These are phyloP conservation scores for Parascotia fuliginaria DNA, from an alignment of 2,888 invertebrate genomes.

Conservation along the genomic window DNA sequence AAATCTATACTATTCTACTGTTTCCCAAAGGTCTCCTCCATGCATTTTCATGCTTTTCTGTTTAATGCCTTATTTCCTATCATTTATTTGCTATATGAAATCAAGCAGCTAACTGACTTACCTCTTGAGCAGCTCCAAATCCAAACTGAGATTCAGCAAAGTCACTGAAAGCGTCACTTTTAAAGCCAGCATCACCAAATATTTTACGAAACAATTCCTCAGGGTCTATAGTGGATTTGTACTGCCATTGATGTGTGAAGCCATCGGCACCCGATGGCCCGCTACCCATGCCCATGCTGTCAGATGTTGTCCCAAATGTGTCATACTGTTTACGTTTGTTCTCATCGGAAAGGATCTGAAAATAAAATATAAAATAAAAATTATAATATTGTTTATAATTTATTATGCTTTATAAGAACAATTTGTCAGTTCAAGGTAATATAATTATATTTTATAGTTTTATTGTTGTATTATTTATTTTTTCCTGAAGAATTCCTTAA, in stretches of 20 bases:
- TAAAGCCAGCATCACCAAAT: constrained; percentile 94
- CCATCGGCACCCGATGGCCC: constrained; percentile 86
- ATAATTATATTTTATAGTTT: too few species aligned
- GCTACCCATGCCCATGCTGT: constrained; percentile 92
- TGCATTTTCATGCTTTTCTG: too few species aligned
- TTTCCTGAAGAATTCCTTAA: too few species aligned
- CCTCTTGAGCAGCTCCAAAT: constrained; percentile 96
- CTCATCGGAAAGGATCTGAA: constrained; percentile 94
- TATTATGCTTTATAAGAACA: too few species aligned
- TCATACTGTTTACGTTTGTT: constrained; percentile 97
- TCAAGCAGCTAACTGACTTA: too few species aligned
- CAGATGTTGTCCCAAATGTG: constrained; percentile 95
- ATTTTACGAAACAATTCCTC: constrained; percentile 98
- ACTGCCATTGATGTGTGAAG: constrained; percentile 92
- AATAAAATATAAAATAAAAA: background rate
- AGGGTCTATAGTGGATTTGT: constrained; percentile 95
- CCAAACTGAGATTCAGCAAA: constrained; percentile 96
- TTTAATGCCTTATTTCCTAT: too few species aligned
- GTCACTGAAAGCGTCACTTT: constrained; percentile 89
- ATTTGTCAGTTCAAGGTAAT: too few species aligned
- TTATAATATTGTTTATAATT: background rate
- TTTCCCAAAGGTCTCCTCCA: too few species aligned
- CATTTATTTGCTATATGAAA: too few species aligned
- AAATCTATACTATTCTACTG: too few species aligned
- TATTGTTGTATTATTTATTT: too few species aligned